Base-by-base conservation (phyloP, 2,888 invertebrate genomes). In the Platycheirus rosarum region DNA sequence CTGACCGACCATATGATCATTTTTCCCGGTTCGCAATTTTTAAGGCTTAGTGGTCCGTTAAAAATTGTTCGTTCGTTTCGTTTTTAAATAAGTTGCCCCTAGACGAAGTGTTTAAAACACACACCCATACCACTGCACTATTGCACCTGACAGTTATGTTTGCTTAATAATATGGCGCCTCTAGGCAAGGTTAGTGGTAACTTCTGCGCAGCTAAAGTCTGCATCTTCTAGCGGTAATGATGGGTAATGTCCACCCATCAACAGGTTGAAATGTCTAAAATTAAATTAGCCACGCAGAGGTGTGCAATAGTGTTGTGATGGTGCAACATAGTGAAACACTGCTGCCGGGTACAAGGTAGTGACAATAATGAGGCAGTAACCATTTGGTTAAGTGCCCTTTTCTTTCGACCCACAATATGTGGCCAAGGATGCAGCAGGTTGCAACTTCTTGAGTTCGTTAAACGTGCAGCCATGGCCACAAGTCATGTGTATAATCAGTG, bases 311-410 rank as follows among this genome's bases (percentile, higher is more conserved):
- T 35, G 18, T 35, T 1, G 57, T 11, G 7, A 26, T 40, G 4
- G 8, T 6, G n/a, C 4, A 32, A 7, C 29, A 32, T 32, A 32
- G 8, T 32, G 29, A 32, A 32, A 32, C 29, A 32, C 7, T 32
- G 7, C 29, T 7, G 29, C 29, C 26, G 40, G 29, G 32, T 60
- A 14, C 18, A 23, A 44, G 51, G 16, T 53, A 65, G 74, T 57
- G 66, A 20, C 42, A 49, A 74, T 74, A 79, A 74, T 79, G 74
- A 63, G 74, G 74, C 75, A 75, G 65, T 79, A 79, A 55, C 69
- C 63, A 79, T 79, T 75, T 68, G n/a, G 48, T 42, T 79, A 79
- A 79, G 75, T 75, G 75, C 69, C 79, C 79, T 79, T 79, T 79
- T 79, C 75, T 68, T 75, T 68, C 63, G 79, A 79, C 79, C 74